phyloP scores from a whole-genome alignment of 2,113 vertebrate species.

The Clarias magur region DNA sequence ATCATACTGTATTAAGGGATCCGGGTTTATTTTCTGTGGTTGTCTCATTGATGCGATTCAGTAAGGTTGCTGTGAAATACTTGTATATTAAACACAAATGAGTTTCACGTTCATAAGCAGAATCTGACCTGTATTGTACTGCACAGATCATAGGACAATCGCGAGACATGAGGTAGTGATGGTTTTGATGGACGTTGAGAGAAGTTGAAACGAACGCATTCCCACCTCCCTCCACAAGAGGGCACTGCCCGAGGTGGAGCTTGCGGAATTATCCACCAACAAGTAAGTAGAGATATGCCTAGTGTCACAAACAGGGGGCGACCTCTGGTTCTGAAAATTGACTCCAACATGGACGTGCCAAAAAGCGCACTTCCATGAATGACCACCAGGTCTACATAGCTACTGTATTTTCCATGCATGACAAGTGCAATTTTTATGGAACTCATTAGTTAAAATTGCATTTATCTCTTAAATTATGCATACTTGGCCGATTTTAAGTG shows the following conservation, averaged over 20 bases:
- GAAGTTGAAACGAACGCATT: background rate
- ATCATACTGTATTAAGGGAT: background rate
- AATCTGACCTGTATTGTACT: background rate
- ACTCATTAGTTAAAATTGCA: too few relatives aligned
- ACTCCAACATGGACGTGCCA: too few relatives aligned
- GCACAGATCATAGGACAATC: background rate
- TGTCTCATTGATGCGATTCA: background rate
- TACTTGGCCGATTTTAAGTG: too few relatives aligned
- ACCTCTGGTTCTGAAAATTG: too few relatives aligned
- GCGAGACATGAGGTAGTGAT: background rate
- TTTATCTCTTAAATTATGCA: too few relatives aligned
- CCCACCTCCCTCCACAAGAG: background rate
- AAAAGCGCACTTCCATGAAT: too few relatives aligned
- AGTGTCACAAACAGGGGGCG: too few relatives aligned
- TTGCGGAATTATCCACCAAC: background rate
- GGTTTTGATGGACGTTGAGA: background rate
- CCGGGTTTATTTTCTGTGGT: background rate
- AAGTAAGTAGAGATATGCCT: background rate
- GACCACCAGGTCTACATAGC: too few relatives aligned
- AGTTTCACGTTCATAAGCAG: background rate
- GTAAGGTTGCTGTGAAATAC: background rate
- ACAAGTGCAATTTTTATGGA: too few relatives aligned
- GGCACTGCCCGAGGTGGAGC: background rate
- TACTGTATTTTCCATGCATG: too few relatives aligned
- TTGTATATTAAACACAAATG: background rate